A percentile compares a stretch with the other conserved stretches of the same genome.
These are phyloP conservation scores for Caenorhabditis briggsae DNA, from an alignment of 1,140 invertebrate genomes.

Conservation along the genomic window DNA sequence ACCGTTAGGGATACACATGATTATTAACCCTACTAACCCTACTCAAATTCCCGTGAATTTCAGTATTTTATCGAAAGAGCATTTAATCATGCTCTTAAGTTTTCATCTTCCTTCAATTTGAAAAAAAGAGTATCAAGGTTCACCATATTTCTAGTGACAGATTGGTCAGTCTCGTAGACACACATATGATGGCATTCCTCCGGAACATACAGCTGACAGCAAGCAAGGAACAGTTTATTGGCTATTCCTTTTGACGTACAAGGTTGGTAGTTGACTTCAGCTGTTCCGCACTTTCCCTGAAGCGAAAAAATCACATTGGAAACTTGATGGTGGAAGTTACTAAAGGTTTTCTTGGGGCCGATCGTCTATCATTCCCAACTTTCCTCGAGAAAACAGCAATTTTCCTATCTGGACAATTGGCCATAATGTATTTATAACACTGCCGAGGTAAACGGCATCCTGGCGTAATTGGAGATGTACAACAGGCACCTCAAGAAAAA, in stretches of 20 bases:
- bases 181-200: constrained; percentile 67
- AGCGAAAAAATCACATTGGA: neutral
- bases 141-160: constrained; percentile 66
- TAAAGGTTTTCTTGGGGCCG: constrained; percentile 28
- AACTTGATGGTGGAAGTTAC: neutral
- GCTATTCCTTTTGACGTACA: constrained; percentile 66
- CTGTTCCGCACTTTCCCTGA: constrained; percentile 63
- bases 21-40: too few species aligned
- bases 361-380: constrained; percentile 47
- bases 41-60: too few species aligned
- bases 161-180: constrained; percentile 66
- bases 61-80: neutral
- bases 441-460: constrained; percentile 14
- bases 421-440: constrained; percentile 49
- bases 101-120: constrained; percentile 21
- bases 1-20: too few species aligned
- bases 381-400: constrained; percentile 51
- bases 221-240: constrained; percentile 67
- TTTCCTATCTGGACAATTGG: constrained; percentile 51
- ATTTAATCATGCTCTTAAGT: neutral
- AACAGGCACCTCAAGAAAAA: constrained; percentile 33
- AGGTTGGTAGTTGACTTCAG: constrained; percentile 64
- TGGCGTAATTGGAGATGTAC: constrained; percentile 26
- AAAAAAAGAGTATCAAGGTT: neutral
- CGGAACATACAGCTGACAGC: constrained; percentile 66